These are phyloP conservation scores for Dendrolimus houi DNA, from an alignment of 2,888 invertebrate species.

Conservation along the genomic window DNA sequence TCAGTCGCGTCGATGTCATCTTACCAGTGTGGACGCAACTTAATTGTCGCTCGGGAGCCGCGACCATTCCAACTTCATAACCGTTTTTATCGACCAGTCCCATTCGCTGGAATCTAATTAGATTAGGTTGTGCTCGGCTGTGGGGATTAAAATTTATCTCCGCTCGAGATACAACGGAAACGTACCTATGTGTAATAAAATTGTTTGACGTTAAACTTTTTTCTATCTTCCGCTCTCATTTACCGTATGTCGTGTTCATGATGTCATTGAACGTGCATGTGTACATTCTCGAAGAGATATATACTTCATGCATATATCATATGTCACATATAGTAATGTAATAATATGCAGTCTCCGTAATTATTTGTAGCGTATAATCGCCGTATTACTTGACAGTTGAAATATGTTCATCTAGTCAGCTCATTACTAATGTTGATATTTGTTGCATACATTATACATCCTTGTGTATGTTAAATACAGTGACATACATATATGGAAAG, in stretches of 20 bases:
- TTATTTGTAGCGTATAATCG: background rate
- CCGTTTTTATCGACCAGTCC: constrained; percentile 44
- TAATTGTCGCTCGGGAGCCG: constrained; percentile 37
- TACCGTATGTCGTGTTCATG: constrained; percentile 33
- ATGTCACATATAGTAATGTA: background rate
- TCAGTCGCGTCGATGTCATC: too few species aligned
- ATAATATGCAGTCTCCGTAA: background rate
- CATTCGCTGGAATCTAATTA: constrained; percentile 49
- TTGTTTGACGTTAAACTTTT: constrained; percentile 47
- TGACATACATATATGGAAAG: background rate
- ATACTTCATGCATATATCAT: background rate
- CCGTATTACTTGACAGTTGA: constrained; percentile 9
- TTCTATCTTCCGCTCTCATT: constrained; percentile 53
- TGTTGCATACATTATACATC: background rate
- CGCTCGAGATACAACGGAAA: constrained; percentile 47
- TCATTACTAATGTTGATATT: constrained; percentile 6
- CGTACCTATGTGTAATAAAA: constrained; percentile 47
- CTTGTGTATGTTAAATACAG: background rate
- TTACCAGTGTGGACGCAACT: constrained; percentile 12
- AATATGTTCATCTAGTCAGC: constrained; percentile 3
- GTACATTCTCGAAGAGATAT: background rate
- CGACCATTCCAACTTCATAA: constrained; percentile 36
- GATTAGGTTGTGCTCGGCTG: constrained; percentile 40
- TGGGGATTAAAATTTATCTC: constrained; percentile 49
- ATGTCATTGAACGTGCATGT: constrained; percentile 33